A percentile compares a stretch with the other conserved stretches of the same genome.
Evolutionary conservation across 2,888 invertebrate species (phyloP).

Genomic region (Chrysolina americana): DNA sequence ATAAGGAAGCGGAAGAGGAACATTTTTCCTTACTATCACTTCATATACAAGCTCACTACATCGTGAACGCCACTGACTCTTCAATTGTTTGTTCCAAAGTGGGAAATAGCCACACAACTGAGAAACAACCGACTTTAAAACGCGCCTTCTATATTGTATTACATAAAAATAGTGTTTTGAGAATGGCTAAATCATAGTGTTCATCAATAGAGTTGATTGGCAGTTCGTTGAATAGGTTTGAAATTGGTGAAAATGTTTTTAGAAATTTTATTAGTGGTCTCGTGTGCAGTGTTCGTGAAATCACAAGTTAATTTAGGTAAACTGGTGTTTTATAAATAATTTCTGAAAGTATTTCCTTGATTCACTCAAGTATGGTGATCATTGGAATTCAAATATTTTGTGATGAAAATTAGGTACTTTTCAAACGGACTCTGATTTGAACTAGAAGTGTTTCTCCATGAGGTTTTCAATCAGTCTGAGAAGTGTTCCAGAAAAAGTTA

Average conservation of each 20-base stretch:
- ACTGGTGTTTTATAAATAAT: background rate
- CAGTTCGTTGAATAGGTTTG: background rate
- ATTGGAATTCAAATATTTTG: no score
- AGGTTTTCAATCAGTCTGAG: no score
- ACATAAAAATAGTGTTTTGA: slow-evolving; percentile 16
- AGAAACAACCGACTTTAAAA: background rate
- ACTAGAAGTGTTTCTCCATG: no score
- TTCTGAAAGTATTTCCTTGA: background rate
- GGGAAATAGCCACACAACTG: background rate
- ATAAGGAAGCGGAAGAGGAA: slow-evolving; percentile 2
- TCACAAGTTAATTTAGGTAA: slow-evolving; percentile 55
- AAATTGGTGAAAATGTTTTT: slow-evolving; percentile 35
- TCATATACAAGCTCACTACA: background rate
- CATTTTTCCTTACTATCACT: background rate
- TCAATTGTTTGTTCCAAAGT: slow-evolving; percentile 1
- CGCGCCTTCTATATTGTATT: background rate
- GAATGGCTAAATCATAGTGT: slow-evolving; percentile 2
- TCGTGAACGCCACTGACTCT: slow-evolving; percentile 19
- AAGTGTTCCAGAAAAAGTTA: no score
- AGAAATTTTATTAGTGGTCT: slow-evolving; percentile 33
- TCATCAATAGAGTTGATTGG: background rate
- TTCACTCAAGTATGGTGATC: background rate
- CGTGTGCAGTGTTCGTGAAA: slow-evolving; percentile 39
- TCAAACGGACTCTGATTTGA: no score
- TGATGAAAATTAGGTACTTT: no score